Evolutionary conservation across 2,888 invertebrate species (phyloP).

Genomic region (Caenorhabditis doughertyi): DNA sequence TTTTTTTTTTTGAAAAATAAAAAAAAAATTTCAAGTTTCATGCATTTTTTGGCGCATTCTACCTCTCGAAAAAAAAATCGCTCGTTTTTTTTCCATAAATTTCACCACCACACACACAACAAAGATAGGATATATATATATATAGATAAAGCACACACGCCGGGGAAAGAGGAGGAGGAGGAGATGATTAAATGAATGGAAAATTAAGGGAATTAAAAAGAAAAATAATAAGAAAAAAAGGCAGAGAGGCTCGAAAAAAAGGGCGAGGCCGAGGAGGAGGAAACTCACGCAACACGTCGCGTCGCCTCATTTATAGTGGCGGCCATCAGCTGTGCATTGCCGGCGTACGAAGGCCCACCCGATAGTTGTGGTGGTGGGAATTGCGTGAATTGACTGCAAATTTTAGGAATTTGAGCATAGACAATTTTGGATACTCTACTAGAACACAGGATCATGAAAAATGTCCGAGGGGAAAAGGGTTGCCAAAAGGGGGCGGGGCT

Average conservation of each 20-base stretch:
- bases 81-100: too few species aligned
- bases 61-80: too few species aligned
- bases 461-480: too few species aligned
- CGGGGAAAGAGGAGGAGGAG: not conserved
- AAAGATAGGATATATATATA: not conserved
- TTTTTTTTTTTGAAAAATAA: too few species aligned
- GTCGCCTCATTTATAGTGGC: constrained; percentile 65
- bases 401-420: constrained; percentile 5
- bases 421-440: not conserved
- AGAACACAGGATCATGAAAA: too few species aligned
- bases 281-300: constrained; percentile 65
- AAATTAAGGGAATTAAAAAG: not conserved
- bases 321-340: constrained; percentile 65
- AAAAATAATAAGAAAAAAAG: not conserved
- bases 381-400: constrained; percentile 35
- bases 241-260: too few species aligned
- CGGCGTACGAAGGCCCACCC: constrained; percentile 59
- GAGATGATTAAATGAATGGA: not conserved
- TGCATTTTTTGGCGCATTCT: too few species aligned
- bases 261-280: too few species aligned
- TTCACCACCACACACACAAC: constrained; percentile 1
- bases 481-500: too few species aligned
- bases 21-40: too few species aligned
- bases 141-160: too few species aligned
- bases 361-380: constrained; percentile 56